Evolutionary conservation across 2,888 invertebrate species (phyloP), one percentile per base, ranked within the genome.

Genomic region (Drosophila merina): DNA sequence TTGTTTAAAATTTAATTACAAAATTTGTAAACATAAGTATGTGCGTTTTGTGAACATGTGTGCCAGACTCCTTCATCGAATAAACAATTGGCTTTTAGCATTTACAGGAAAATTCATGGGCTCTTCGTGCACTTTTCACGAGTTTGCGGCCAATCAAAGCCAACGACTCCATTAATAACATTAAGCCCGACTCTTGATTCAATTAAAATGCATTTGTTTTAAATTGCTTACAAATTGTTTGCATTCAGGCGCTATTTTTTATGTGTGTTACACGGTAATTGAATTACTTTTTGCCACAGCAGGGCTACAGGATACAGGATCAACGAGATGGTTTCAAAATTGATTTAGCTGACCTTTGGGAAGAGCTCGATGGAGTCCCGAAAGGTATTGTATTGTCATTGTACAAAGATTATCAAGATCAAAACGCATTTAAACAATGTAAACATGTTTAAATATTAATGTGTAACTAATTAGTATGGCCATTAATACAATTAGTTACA

Each of bases 1-100:
- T 77, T 76, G 68, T 70, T 75, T 73, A 72, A 78, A 86, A 84
- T 88, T 86, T 83, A 84, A 84, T 84, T 84, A 88, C 74, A 60
- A 79, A 84, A 86, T 86, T 83, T 55, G 62, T 58, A 73, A 58
- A 73, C 52, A 58, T 44, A 49, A 51, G 47, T 33, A 56, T 20
- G 48, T 14, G 44, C 30, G 0, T 36, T 36, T 36, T 5, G 36
- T n/a, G 12, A n/a, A 36, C 12, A 55, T 44, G 44, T 44, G 44
- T 59, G 42, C 33, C 51, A 30, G 40, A 31, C 40, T 12, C 8
- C 36, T 30, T 25, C 30, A 54, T 40, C 25, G 25, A n/a, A 30
- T 10, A 40, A 56, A 47, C 31, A 49, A 48, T 45, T 36, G 4
- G 26, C 36, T 47, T 8, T 56, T 45, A 25, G 36, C 28, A 2